Evolutionary conservation across 2,113 vertebrate species (phyloP).

Genomic region (Datnioides undecimradiatus): DNA sequence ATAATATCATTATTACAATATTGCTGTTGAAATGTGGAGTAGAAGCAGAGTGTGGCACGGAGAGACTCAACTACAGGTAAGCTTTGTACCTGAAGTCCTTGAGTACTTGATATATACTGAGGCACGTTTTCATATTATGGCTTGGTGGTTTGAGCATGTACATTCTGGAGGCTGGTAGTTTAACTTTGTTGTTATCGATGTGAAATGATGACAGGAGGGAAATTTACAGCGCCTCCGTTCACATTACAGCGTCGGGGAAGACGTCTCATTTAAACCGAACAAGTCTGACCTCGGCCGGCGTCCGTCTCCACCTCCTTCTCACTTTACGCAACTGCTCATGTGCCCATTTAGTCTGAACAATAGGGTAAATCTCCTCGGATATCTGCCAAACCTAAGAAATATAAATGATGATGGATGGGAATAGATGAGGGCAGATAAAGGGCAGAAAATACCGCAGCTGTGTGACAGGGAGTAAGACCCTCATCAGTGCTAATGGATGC

Average conservation of each 20-base stretch:
- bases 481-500: constrained; percentile 47
- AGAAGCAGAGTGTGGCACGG: too few species aligned
- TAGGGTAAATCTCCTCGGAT: background rate
- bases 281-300: background rate
- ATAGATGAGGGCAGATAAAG: background rate
- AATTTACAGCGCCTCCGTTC: background rate
- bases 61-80: too few species aligned
- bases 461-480: constrained; percentile 33
- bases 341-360: constrained; percentile 4
- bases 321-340: background rate
- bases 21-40: too few species aligned
- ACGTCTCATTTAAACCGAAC: background rate
- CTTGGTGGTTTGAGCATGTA: background rate
- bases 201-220: background rate
- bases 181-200: background rate
- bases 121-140: background rate
- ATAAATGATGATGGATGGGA: constrained; percentile 1
- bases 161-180: background rate
- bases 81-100: too few species aligned
- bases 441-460: background rate
- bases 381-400: background rate
- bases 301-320: background rate
- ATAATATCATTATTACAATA: too few species aligned
- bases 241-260: background rate
- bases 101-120: too few species aligned